These are phyloP conservation scores for Scopus umbretta DNA, from an alignment of 2,113 vertebrate species.

Conservation along the genomic window DNA sequence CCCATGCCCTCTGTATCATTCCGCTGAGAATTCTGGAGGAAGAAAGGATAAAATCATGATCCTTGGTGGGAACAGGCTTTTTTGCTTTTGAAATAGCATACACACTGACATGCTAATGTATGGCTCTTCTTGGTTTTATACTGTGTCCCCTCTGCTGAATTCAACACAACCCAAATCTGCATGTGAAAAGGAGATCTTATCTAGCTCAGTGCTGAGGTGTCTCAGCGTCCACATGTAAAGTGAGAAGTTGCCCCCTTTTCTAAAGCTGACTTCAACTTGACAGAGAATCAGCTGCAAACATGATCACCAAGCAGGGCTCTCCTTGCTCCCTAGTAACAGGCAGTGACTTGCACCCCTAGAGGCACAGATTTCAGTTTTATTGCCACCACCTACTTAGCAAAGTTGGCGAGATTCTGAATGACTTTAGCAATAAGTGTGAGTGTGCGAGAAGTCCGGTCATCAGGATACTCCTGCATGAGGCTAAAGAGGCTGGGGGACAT, in stretches of 20 bases:
- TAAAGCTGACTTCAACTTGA: background rate
- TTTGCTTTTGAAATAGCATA: background rate
- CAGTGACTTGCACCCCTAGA: background rate
- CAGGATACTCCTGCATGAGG: slow-evolving; percentile 94
- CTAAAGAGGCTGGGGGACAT: slow-evolving; percentile 96
- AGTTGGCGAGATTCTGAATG: slow-evolving; percentile 98
- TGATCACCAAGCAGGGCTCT: background rate
- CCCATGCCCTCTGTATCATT: background rate
- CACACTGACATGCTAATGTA: background rate
- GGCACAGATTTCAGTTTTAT: background rate
- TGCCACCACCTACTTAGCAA: slow-evolving; percentile 84
- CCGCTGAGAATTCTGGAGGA: background rate
- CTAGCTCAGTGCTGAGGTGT: background rate
- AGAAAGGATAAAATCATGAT: background rate
- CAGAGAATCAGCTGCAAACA: background rate
- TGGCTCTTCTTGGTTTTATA: background rate
- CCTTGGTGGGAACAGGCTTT: background rate
- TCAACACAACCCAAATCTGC: background rate
- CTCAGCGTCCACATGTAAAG: background rate
- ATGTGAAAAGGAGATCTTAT: background rate
- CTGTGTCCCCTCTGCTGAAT: background rate
- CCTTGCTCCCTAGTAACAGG: background rate
- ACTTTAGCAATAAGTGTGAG: slow-evolving; percentile 97
- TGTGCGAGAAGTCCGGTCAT: slow-evolving; percentile 89
- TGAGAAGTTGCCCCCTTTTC: background rate